Conservation (phyloP, 2,797 vertebrate species). For the Mormyrus hasselquistii region DNA sequence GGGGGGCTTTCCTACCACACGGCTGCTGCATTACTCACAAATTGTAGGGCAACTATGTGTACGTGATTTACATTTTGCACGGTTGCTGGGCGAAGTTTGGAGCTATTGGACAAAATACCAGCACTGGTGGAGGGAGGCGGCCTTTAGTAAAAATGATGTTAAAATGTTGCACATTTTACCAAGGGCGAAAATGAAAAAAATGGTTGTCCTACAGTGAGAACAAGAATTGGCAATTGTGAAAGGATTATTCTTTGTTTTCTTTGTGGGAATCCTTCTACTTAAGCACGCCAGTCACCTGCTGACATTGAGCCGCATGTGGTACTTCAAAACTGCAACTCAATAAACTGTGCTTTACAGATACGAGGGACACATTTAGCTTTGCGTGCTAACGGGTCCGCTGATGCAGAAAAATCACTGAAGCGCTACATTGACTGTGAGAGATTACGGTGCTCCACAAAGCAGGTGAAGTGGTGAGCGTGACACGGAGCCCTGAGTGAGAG, state of each 20-base stretch:
- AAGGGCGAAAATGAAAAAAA: background rate
- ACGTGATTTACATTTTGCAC: background rate
- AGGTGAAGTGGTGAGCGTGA: background rate
- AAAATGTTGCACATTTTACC: background rate
- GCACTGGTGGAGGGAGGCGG: background rate
- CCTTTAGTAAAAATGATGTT: background rate
- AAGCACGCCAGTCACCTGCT: background rate
- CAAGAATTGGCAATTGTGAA: background rate
- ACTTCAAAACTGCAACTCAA: background rate
- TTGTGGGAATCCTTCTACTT: background rate
- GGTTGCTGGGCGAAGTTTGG: background rate
- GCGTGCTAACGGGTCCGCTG: background rate
- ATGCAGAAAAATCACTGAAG: background rate
- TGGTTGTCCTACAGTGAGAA: background rate
- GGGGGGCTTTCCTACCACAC: background rate
- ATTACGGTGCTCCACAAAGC: background rate
- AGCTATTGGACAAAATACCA: background rate
- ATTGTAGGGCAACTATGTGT: background rate
- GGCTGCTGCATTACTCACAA: background rate
- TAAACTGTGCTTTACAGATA: background rate
- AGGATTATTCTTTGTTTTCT: background rate
- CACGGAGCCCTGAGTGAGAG: background rate
- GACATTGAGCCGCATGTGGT: background rate
- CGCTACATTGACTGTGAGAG: background rate
- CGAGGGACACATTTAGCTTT: background rate